phyloP scores from a whole-genome alignment of 30 jellyfish, hydroid and myxozoan species.

The Aurelia aurita region DNA sequence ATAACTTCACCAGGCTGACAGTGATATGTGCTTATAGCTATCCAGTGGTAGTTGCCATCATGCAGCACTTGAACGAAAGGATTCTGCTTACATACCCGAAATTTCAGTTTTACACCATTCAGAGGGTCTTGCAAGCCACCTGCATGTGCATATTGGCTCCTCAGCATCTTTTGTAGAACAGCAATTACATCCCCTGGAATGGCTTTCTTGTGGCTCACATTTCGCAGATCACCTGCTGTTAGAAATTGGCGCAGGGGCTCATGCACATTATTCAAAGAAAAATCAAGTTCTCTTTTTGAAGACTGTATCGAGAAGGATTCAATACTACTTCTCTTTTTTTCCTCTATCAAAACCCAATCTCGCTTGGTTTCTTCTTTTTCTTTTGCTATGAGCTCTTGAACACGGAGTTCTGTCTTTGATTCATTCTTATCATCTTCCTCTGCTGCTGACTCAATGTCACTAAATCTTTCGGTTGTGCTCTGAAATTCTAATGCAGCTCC shows the following conservation, averaged over 20 bases:
- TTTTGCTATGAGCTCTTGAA: too few species aligned
- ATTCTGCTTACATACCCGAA: not conserved
- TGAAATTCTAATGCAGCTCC: too few species aligned
- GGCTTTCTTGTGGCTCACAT: not conserved
- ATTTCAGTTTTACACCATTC: constrained; percentile 8
- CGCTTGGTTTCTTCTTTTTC: too few species aligned
- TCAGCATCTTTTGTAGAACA: constrained; percentile 21
- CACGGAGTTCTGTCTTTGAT: too few species aligned
- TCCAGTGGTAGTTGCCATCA: constrained; percentile 49
- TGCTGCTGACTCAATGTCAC: not conserved
- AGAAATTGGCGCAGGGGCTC: constrained; percentile 17
- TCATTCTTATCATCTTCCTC: too few species aligned
- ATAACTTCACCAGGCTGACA: constrained; percentile 9
- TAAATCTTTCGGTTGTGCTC: not conserved
- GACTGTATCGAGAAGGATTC: too few species aligned
- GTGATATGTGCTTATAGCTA: constrained; percentile 12
- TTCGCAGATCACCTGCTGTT: constrained; percentile 5
- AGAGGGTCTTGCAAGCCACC: constrained; percentile 43
- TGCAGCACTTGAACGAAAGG: constrained; percentile 48
- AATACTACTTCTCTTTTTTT: too few species aligned
- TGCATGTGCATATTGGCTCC: not conserved
- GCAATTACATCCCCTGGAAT: constrained; percentile 18
- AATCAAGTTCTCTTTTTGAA: too few species aligned
- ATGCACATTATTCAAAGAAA: too few species aligned
- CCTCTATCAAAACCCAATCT: too few species aligned